These are phyloP conservation scores for Teinopalpus imperialis DNA, from an alignment of 2,888 invertebrate species.

Conservation along the genomic window DNA sequence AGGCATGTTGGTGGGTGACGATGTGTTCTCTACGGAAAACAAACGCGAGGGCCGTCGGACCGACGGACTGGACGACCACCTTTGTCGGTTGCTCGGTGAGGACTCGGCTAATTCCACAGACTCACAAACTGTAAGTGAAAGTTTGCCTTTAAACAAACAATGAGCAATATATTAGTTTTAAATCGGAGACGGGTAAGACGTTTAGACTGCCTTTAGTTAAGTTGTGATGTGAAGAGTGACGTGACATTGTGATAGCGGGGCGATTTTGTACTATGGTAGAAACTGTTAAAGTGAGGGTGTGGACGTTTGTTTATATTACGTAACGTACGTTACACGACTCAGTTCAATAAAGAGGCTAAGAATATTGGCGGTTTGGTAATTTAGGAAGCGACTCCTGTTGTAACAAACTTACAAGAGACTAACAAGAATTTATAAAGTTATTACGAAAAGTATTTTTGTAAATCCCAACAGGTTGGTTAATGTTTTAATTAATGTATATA, in stretches of 20 bases:
- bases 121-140: conserved; percentile 66
- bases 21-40: conserved; percentile 56
- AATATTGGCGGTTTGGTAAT: neutral
- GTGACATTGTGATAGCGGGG: conserved; percentile 36
- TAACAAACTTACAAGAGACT: too few species aligned
- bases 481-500: neutral
- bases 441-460: conserved; percentile 6
- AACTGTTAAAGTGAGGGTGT: conserved; percentile 39
- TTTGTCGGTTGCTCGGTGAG: conserved; percentile 61
- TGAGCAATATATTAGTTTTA: conserved; percentile 58
- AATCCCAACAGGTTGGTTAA: neutral
- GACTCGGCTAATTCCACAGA: conserved; percentile 61
- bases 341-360: conserved; percentile 30
- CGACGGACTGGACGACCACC: conserved; percentile 56
- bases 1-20: conserved; percentile 70
- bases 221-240: conserved; percentile 46
- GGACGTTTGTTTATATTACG: conserved; percentile 40
- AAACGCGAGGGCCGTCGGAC: conserved; percentile 48
- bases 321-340: neutral
- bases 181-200: conserved; percentile 35
- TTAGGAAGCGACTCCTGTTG: conserved; percentile 2
- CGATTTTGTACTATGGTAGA: conserved; percentile 1
- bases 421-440: too few species aligned
- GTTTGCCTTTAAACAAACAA: conserved; percentile 61
- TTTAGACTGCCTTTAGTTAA: too few species aligned